Evolutionary conservation across 2,113 vertebrate species (phyloP).

Genomic region (Neodontobutis hainanensis): DNA sequence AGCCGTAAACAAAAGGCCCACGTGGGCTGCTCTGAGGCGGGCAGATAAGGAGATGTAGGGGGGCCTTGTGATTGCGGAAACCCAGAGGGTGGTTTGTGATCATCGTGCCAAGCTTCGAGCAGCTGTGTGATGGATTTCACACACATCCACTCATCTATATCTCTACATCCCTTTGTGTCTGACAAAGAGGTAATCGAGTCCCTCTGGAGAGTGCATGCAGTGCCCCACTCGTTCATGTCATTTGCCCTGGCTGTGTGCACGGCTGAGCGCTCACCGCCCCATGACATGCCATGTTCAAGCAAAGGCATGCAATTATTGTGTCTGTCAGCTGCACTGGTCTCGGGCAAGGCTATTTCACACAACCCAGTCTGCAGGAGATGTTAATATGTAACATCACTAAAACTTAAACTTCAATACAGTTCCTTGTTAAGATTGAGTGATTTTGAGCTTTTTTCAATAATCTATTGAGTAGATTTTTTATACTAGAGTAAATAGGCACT

Average conservation of each 20-base stretch:
- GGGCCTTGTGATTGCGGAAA: conserved; percentile 4
- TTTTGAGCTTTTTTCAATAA: no score
- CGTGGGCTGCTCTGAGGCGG: conserved; percentile 49
- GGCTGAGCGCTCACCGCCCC: conserved; percentile 52
- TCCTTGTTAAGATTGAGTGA: no score
- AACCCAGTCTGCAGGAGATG: not conserved
- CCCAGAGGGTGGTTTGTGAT: conserved; percentile 24
- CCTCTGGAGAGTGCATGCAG: conserved; percentile 18
- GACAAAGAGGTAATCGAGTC: conserved; percentile 45
- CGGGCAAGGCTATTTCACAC: conserved; percentile 20
- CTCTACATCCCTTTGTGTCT: conserved; percentile 39
- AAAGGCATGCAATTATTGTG: conserved; percentile 49
- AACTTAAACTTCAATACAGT: no score
- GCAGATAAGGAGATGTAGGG: conserved; percentile 60
- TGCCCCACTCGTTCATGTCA: conserved; percentile 36
- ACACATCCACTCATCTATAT: conserved; percentile 33
- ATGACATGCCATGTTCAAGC: conserved; percentile 18
- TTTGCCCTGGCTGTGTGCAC: conserved; percentile 38
- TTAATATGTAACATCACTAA: not conserved
- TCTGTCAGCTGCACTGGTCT: conserved; percentile 26
- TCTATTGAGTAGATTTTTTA: no score
- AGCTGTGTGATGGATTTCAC: conserved; percentile 66
- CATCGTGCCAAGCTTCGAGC: conserved; percentile 40
- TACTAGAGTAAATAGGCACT: no score
- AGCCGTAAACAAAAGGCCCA: conserved; percentile 63